Conservation (phyloP, 2,888 invertebrate genomes). For the Drosophila phalerata region DNA sequence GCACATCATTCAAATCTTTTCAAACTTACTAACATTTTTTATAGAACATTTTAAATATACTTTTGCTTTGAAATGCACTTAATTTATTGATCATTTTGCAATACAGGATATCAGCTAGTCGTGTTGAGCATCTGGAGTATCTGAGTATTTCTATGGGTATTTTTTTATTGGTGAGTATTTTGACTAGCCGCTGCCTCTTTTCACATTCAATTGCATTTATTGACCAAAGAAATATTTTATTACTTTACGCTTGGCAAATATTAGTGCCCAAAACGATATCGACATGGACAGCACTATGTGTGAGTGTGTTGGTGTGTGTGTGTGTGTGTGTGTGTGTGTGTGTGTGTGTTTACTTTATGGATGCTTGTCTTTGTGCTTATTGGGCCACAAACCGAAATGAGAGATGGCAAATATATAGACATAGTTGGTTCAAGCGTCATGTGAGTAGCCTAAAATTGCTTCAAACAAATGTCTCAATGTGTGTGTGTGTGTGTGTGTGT, state of each 20-base stretch:
- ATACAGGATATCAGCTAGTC: slow-evolving; percentile 4
- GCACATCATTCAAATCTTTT: no score
- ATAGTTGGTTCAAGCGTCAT: slow-evolving; percentile 24
- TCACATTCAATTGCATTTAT: slow-evolving; percentile 68
- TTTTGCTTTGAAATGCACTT: background rate
- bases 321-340: slow-evolving; percentile 12
- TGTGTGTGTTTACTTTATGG: slow-evolving; percentile 24
- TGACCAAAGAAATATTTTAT: slow-evolving; percentile 73
- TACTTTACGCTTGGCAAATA: slow-evolving; percentile 78
- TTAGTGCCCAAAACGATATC: slow-evolving; percentile 56
- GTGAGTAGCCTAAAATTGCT: slow-evolving; percentile 24
- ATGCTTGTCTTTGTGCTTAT: slow-evolving; percentile 46
- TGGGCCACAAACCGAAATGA: slow-evolving; percentile 39
- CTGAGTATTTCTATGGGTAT: background rate
- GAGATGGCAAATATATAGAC: slow-evolving; percentile 38
- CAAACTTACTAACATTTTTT: no score
- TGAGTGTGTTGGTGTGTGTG: slow-evolving; percentile 5
- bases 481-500: slow-evolving; percentile 8
- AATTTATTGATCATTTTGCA: background rate
- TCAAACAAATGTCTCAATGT: no score
- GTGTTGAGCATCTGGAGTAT: no score
- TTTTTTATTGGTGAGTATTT: slow-evolving; percentile 18
- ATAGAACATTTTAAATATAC: no score
- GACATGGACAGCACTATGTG: slow-evolving; percentile 35
- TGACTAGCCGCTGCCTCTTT: slow-evolving; percentile 35